Evolutionary conservation across 2,888 invertebrate genomes (phyloP).

Genomic region (Lasioglossum leucozonium): DNA sequence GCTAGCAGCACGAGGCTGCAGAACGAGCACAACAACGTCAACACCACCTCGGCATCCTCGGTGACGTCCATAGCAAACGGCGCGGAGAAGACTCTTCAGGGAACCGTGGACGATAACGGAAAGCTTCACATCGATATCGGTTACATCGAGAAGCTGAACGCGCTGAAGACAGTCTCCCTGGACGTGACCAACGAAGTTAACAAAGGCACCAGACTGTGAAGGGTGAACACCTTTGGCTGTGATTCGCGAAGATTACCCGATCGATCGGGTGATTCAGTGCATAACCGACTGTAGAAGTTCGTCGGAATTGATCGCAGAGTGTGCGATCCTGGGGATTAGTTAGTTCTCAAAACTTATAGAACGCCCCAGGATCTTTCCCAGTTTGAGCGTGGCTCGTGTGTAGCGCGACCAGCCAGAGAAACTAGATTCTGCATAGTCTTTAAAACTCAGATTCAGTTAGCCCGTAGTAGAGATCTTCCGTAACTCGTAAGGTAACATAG

Average conservation of each 20-base stretch:
- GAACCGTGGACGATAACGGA: slow-evolving; percentile 69
- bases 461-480: neutral
- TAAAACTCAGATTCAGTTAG: neutral
- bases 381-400: neutral
- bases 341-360: neutral
- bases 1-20: slow-evolving; percentile 76
- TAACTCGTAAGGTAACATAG: neutral
- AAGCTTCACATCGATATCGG: slow-evolving; percentile 74
- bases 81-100: slow-evolving; percentile 71
- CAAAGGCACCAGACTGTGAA: slow-evolving; percentile 81
- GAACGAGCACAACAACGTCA: slow-evolving; percentile 69
- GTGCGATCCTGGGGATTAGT: neutral
- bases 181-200: slow-evolving; percentile 82
- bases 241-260: neutral
- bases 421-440: neutral
- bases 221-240: neutral
- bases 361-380: neutral
- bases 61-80: slow-evolving; percentile 73
- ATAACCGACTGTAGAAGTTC: neutral
- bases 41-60: slow-evolving; percentile 71
- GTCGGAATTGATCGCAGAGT: neutral
- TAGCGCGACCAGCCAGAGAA: neutral
- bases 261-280: neutral
- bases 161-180: slow-evolving; percentile 79
- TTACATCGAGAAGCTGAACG: slow-evolving; percentile 81